Percentiles rank a stretch among this genome's conserved stretches.
These are phyloP conservation scores for Chaetorhynchus papuensis DNA, from an alignment of 2,113 vertebrate genomes.

Conservation along the genomic window DNA sequence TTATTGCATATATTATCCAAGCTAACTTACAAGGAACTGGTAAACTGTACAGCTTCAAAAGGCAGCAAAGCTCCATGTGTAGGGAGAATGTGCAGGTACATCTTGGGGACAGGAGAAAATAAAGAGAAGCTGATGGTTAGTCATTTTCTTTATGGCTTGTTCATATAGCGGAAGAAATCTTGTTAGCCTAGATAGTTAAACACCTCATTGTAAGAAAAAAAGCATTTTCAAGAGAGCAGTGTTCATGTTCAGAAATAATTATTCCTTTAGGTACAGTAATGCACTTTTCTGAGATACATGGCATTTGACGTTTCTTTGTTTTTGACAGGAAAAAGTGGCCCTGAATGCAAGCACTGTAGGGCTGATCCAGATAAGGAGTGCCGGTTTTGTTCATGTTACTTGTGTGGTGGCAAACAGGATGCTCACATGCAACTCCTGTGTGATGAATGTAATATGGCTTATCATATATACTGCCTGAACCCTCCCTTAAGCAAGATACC, in stretches of 20 bases:
- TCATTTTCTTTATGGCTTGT: not conserved
- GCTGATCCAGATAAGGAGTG: constrained; percentile 92
- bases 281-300: not conserved
- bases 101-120: not conserved
- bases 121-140: not conserved
- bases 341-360: constrained; percentile 96
- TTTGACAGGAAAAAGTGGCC: constrained; percentile 90
- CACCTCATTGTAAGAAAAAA: not conserved
- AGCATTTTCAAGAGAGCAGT: not conserved
- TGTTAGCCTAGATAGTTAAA: not conserved
- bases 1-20: not conserved
- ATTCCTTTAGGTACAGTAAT: not conserved
- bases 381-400: constrained; percentile 92
- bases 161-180: not conserved
- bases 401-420: constrained; percentile 95
- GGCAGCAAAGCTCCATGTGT: not conserved
- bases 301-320: constrained; percentile 40
- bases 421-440: constrained; percentile 97
- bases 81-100: not conserved
- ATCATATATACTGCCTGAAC: constrained; percentile 97
- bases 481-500: constrained; percentile 93
- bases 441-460: constrained; percentile 98
- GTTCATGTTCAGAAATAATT: not conserved
- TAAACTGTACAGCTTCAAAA: not conserved
- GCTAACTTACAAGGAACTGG: not conserved